These are phyloP conservation scores for Trissoscelio sp. DNA, from an alignment of 2,888 invertebrate genomes.

Conservation along the genomic window DNA sequence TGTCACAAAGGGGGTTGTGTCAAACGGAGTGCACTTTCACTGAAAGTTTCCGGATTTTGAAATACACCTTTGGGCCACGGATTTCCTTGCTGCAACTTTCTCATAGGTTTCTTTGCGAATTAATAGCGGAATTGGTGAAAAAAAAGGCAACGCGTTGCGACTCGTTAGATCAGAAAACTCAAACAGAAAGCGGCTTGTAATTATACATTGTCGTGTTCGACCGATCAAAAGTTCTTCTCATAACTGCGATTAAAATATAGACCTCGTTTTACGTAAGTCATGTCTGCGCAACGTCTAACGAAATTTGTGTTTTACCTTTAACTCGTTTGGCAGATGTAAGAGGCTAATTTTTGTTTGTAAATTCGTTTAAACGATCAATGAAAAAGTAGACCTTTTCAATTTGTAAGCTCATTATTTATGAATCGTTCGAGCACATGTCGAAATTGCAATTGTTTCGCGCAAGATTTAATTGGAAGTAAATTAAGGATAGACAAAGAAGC, in stretches of 20 bases:
- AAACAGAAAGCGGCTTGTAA: slow-evolving; percentile 18
- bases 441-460: slow-evolving; percentile 43
- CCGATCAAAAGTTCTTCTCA: slow-evolving; percentile 33
- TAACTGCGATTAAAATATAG: slow-evolving; percentile 38
- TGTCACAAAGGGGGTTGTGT: slow-evolving; percentile 44
- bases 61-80: slow-evolving; percentile 32
- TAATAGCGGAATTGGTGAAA: slow-evolving; percentile 33
- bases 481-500: slow-evolving; percentile 37
- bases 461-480: slow-evolving; percentile 48
- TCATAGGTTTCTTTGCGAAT: slow-evolving; percentile 28
- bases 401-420: slow-evolving; percentile 42
- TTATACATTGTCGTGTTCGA: slow-evolving; percentile 51
- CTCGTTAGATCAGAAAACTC: neutral
- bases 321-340: slow-evolving; percentile 18
- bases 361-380: slow-evolving; percentile 2
- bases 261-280: slow-evolving; percentile 46
- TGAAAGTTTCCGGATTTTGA: slow-evolving; percentile 24
- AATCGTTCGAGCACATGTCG: slow-evolving; percentile 40
- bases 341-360: slow-evolving; percentile 32
- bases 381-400: slow-evolving; percentile 47
- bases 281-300: slow-evolving; percentile 22
- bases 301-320: slow-evolving; percentile 47
- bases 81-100: slow-evolving; percentile 43
- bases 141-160: slow-evolving; percentile 4
- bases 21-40: slow-evolving; percentile 40